These are phyloP conservation scores for Cosmorhoe ocellata DNA, from an alignment of 2,888 invertebrate genomes.

Conservation along the genomic window DNA sequence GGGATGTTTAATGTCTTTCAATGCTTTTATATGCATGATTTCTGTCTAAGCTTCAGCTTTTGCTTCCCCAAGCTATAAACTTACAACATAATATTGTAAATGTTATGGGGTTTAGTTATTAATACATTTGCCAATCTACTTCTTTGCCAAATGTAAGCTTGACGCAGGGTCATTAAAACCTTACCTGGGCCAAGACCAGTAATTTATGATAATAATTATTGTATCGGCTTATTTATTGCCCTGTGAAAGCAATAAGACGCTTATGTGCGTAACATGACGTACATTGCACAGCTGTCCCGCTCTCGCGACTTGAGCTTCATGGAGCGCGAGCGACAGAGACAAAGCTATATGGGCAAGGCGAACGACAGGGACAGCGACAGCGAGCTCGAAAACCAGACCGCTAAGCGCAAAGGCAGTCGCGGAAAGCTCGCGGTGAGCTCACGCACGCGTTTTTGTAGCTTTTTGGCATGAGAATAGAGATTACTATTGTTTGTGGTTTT, in stretches of 20 bases:
- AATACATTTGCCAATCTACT: not conserved
- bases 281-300: conserved; percentile 77
- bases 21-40: conserved; percentile 26
- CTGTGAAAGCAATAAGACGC: conserved; percentile 29
- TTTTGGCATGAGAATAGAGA: conserved; percentile 54
- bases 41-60: conserved; percentile 30
- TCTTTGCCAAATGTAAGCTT: not conserved
- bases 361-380: conserved; percentile 91
- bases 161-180: not conserved
- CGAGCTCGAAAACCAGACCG: conserved; percentile 86
- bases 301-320: conserved; percentile 77
- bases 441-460: conserved; percentile 62
- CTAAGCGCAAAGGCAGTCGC: conserved; percentile 83
- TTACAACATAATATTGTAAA: conserved; percentile 10
- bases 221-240: not conserved
- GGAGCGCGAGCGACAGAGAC: conserved; percentile 78
- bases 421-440: conserved; percentile 88
- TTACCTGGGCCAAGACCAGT: too few relatives aligned
- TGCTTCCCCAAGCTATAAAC: conserved; percentile 25
- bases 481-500: conserved; percentile 28
- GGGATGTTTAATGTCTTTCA: not conserved
- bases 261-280: conserved; percentile 49
- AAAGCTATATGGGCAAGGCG: conserved; percentile 79
- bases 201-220: too few relatives aligned
- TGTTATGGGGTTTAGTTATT: conserved; percentile 4